A percentile compares a stretch with the other conserved stretches of the same genome.
Evolutionary conservation across 2,113 vertebrate species (phyloP).

Genomic region (Taxidea taxus): DNA sequence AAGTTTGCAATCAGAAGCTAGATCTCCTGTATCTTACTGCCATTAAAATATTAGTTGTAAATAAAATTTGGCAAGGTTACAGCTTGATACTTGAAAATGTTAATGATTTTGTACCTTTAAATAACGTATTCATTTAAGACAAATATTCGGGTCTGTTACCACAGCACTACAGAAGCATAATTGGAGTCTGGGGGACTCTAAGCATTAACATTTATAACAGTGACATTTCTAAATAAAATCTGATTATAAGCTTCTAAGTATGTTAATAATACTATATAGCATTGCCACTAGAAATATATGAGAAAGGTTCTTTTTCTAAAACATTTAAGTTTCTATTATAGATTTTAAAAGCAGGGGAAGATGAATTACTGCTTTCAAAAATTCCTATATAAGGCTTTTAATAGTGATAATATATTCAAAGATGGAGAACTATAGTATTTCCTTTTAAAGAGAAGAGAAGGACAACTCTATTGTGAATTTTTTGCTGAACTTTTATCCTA

Average conservation of each 20-base stretch:
- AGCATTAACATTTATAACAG: not conserved
- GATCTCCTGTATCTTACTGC: not conserved
- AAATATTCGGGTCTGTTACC: not conserved
- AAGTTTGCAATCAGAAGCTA: not conserved
- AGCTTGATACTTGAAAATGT: not conserved
- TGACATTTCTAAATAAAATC: conserved; percentile 11
- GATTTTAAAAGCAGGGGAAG: not conserved
- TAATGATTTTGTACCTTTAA: conserved; percentile 18
- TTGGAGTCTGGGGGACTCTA: not conserved
- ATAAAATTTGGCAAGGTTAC: not conserved
- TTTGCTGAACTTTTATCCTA: not conserved
- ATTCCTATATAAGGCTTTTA: not conserved
- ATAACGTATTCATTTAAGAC: not conserved
- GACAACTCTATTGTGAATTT: not conserved
- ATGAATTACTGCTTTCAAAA: not conserved
- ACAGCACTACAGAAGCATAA: not conserved
- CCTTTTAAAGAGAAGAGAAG: not conserved
- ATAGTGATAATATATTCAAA: not conserved
- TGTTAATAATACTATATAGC: not conserved
- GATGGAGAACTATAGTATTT: not conserved
- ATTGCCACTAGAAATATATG: not conserved
- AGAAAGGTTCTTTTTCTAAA: not conserved
- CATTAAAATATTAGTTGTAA: not conserved
- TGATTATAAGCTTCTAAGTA: not conserved
- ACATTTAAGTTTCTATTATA: not conserved